Evolutionary conservation across 2,113 vertebrate genomes (phyloP), one percentile per base, ranked within the genome.

Genomic region (Lathamus discolor): DNA sequence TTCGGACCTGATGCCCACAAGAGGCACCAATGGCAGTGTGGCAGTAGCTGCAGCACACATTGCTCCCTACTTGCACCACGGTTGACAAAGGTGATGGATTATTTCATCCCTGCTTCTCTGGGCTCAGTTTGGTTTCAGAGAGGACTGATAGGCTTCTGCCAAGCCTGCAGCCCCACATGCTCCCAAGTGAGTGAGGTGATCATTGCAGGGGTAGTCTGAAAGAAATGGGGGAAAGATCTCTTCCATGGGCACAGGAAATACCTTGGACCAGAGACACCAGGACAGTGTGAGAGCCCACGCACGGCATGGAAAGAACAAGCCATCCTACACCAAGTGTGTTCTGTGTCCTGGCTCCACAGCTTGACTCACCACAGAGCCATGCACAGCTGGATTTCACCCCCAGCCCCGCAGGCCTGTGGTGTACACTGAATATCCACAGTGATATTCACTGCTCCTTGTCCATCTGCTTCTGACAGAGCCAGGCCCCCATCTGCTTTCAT

Each of bases 301-400:
- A 70, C 46, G 24, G 8, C 22, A 29, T 3, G 62, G 70, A 77
- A 85, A 87, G 37, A 79, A 14, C 5, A 35, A 69, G 37, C 25
- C 13, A 72, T 57, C 48, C 16, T 48, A 5, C 51, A 59, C 33
- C 20, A 37, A 75, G 20, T 37, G 1, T 37, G 68, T 82, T 62
- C 51, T 90, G 80, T n/a, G 46, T 68, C 81, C 46, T 5, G n/a
- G 44, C 82, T 48, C 66, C 7, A 3, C 66, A 79, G 72, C 75
- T 78, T 69, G 96, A 97, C 62, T 96, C 95, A 95, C 49, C 2
- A 6, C 80, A 54, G 78, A 95, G 80, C 86, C 85, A 81, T 10
- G 93, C 77, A 62, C 91, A 90, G 91, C 85, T 94, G 86, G 24
- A 49, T 86, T 83, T 92, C 73, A 43, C 11, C 49, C 57, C 43